Evolutionary conservation across 2,888 invertebrate species (phyloP).

Genomic region (Orthosia incerta): DNA sequence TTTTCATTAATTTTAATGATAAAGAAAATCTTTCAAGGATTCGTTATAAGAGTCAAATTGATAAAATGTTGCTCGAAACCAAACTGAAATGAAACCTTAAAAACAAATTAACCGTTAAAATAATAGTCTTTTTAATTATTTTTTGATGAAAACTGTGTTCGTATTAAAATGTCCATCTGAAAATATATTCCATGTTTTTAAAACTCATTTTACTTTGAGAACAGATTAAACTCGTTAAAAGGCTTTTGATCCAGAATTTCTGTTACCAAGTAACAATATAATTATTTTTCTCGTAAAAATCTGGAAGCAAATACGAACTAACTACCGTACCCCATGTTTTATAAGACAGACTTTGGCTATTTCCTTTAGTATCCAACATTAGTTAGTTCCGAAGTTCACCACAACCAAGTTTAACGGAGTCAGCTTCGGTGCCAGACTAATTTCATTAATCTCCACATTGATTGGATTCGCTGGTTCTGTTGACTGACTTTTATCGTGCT

Average conservation of each 20-base stretch:
- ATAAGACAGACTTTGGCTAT: constrained; percentile 29
- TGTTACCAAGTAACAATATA: neutral
- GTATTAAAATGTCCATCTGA: neutral
- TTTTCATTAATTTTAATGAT: constrained; percentile 36
- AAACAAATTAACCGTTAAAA: constrained; percentile 9
- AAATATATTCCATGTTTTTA: neutral
- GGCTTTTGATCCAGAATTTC: neutral
- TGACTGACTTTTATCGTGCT: constrained; percentile 59
- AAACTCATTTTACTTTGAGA: neutral
- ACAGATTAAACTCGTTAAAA: neutral
- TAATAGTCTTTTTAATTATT: neutral
- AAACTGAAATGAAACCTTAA: constrained; percentile 4
- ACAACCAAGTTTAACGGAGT: constrained; percentile 68
- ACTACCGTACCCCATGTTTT: constrained; percentile 3
- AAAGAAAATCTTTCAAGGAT: constrained; percentile 7
- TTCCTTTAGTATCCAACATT: constrained; percentile 41
- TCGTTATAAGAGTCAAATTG: constrained; percentile 6
- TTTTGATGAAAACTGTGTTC: neutral
- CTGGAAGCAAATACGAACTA: neutral
- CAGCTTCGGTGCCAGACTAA: constrained; percentile 74
- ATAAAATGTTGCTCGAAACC: constrained; percentile 12
- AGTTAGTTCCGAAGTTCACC: constrained; percentile 70
- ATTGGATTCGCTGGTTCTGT: constrained; percentile 74
- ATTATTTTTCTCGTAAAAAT: neutral
- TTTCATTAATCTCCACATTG: constrained; percentile 82